These are phyloP conservation scores for Drosophila rellima DNA, from an alignment of 2,888 invertebrate genomes.

Conservation along the genomic window DNA sequence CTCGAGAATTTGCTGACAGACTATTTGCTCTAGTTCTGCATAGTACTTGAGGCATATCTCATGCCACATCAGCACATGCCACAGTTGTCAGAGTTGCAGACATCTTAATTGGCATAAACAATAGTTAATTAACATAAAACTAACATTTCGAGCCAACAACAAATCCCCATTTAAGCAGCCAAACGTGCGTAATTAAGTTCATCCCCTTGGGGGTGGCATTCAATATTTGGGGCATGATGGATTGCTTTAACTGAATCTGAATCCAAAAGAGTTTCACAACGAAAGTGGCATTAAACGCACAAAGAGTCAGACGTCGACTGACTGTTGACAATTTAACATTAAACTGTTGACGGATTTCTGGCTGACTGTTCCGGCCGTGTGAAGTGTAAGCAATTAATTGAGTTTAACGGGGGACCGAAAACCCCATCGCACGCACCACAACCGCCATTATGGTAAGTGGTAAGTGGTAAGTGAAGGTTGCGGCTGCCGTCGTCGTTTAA, in stretches of 20 bases:
- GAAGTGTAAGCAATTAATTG: constrained; percentile 62
- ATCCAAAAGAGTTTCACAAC: constrained; percentile 22
- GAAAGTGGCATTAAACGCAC: constrained; percentile 57
- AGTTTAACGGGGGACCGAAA: constrained; percentile 51
- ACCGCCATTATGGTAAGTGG: constrained; percentile 58
- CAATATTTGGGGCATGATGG: background rate
- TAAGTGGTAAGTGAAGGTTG: constrained; percentile 32
- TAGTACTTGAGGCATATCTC: constrained; percentile 11
- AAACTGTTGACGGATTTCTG: constrained; percentile 33
- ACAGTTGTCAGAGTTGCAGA: constrained; percentile 20
- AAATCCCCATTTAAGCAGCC: constrained; percentile 71
- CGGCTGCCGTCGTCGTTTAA: constrained; percentile 61
- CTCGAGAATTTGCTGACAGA: constrained; percentile 12
- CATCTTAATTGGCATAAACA: constrained; percentile 76
- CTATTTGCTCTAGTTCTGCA: constrained; percentile 17
- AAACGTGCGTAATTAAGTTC: constrained; percentile 76
- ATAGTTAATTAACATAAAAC: constrained; percentile 80
- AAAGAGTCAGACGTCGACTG: constrained; percentile 11
- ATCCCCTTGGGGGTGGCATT: background rate
- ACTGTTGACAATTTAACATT: constrained; percentile 21
- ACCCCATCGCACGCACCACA: constrained; percentile 22
- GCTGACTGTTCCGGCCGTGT: constrained; percentile 33
- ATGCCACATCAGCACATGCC: constrained; percentile 7
- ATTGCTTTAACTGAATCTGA: background rate
- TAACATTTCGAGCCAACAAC: constrained; percentile 67